Percentiles rank a stretch among this genome's conserved stretches.
phyloP scores from a whole-genome alignment of 1,140 invertebrate species.

The Drosophila gunungcola region DNA sequence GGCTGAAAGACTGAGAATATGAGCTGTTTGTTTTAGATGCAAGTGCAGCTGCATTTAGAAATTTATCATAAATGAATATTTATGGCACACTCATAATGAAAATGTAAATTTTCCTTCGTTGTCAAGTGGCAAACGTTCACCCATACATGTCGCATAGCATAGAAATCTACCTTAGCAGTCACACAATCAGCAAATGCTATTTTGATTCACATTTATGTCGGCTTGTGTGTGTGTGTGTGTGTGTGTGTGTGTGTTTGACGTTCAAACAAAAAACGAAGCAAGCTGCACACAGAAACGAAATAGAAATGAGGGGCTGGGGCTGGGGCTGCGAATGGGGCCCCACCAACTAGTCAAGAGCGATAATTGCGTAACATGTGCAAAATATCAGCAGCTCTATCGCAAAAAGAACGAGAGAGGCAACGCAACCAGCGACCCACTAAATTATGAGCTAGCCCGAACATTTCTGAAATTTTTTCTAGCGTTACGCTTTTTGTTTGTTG shows the following conservation, averaged over 20 bases:
- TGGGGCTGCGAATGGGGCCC: too few species aligned
- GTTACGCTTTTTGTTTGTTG: conserved; percentile 66
- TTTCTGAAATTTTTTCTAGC: conserved; percentile 47
- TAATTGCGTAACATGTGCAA: conserved; percentile 72
- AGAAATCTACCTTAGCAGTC: conserved; percentile 6
- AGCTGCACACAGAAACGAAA: conserved; percentile 30
- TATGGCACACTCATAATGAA: conserved; percentile 53
- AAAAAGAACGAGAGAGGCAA: neutral
- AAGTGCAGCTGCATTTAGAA: conserved; percentile 25
- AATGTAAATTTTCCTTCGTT: conserved; percentile 60
- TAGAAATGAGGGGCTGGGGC: neutral
- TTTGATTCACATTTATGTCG: conserved; percentile 1
- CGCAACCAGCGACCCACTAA: conserved; percentile 10
- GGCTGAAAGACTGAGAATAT: neutral
- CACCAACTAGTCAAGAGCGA: conserved; percentile 45
- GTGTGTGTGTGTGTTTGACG: conserved; percentile 19
- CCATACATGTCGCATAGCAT: conserved; percentile 6
- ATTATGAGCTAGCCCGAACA: conserved; percentile 43
- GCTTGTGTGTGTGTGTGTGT: conserved; percentile 8
- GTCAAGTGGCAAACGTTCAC: conserved; percentile 45
- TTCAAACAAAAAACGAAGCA: conserved; percentile 48
- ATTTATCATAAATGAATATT: conserved; percentile 48
- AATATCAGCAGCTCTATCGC: conserved; percentile 40
- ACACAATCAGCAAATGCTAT: conserved; percentile 49
- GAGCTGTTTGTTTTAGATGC: conserved; percentile 12